Evolutionary conservation across 1,140 invertebrate genomes (phyloP).

Genomic region (Muscidifurax raptorellus): DNA sequence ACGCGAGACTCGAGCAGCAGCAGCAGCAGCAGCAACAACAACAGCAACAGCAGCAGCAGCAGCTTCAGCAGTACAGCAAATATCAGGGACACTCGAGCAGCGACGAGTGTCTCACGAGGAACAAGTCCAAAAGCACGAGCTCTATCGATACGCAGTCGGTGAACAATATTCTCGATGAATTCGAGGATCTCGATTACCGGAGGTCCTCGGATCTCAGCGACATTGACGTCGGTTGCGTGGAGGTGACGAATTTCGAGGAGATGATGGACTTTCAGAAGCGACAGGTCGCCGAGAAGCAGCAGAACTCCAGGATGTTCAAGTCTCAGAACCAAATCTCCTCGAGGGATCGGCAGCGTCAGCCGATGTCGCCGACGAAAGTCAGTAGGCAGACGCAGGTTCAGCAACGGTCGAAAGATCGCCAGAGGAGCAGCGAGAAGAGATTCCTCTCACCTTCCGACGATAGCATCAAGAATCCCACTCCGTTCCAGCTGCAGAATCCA

Average conservation of each 20-base stretch:
- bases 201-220: slow-evolving; percentile 64
- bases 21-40: too few relatives aligned
- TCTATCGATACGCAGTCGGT: slow-evolving; percentile 68
- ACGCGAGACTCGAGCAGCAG: slow-evolving; percentile 45
- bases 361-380: slow-evolving; percentile 54
- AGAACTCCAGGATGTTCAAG: background rate
- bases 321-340: background rate
- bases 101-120: slow-evolving; percentile 61
- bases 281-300: slow-evolving; percentile 31
- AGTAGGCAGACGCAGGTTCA: slow-evolving; percentile 65
- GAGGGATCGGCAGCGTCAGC: background rate
- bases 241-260: slow-evolving; percentile 61
- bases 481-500: background rate
- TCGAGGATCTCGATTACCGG: slow-evolving; percentile 64
- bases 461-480: background rate
- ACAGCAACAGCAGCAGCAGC: too few relatives aligned
- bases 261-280: slow-evolving; percentile 56
- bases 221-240: slow-evolving; percentile 44
- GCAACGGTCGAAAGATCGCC: slow-evolving; percentile 63
- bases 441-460: slow-evolving; percentile 30
- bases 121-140: slow-evolving; percentile 66
- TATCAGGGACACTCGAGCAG: slow-evolving; percentile 61
- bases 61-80: slow-evolving; percentile 53
- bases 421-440: slow-evolving; percentile 50
- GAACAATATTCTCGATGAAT: slow-evolving; percentile 68